Percentiles rank a stretch among this genome's conserved stretches.
Evolutionary conservation across 2,888 invertebrate species (phyloP).

Genomic region (Hymenopus coronatus): DNA sequence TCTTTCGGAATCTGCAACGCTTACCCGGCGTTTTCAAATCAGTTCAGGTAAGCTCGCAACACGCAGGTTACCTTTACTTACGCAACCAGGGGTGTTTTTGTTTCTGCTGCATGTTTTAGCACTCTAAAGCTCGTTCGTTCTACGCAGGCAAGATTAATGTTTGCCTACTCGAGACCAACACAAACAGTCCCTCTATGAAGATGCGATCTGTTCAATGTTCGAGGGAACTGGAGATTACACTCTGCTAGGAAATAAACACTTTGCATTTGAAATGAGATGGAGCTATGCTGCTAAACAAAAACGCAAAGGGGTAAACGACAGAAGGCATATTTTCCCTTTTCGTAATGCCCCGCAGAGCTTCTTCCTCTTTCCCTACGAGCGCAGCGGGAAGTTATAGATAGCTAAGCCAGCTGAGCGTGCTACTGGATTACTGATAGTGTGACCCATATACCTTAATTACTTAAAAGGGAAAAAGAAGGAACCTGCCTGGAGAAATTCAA

Average conservation of each 20-base stretch:
- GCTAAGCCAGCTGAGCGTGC: no score
- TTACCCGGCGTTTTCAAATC: not conserved
- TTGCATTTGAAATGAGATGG: not conserved
- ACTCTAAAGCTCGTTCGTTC: not conserved
- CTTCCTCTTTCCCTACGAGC: not conserved
- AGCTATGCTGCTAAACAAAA: not conserved
- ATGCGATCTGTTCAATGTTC: not conserved
- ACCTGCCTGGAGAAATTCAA: no score
- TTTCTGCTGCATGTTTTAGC: not conserved
- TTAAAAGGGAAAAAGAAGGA: no score
- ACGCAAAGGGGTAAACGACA: not conserved
- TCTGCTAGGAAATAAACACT: not conserved
- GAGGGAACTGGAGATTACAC: not conserved
- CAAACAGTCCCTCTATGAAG: not conserved
- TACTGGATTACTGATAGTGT: not conserved
- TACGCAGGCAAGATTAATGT: not conserved
- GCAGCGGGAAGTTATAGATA: no score
- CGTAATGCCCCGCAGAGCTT: not conserved
- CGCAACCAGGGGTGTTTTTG: not conserved
- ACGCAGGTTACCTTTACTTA: not conserved
- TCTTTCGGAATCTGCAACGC: no score
- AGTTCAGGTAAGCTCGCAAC: not conserved
- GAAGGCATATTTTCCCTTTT: not conserved
- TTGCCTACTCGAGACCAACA: not conserved
- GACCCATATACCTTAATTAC: no score